A percentile compares a stretch with the other conserved stretches of the same genome.
These are phyloP conservation scores for Elmis aenea DNA, from an alignment of 2,888 invertebrate species.

Conservation along the genomic window DNA sequence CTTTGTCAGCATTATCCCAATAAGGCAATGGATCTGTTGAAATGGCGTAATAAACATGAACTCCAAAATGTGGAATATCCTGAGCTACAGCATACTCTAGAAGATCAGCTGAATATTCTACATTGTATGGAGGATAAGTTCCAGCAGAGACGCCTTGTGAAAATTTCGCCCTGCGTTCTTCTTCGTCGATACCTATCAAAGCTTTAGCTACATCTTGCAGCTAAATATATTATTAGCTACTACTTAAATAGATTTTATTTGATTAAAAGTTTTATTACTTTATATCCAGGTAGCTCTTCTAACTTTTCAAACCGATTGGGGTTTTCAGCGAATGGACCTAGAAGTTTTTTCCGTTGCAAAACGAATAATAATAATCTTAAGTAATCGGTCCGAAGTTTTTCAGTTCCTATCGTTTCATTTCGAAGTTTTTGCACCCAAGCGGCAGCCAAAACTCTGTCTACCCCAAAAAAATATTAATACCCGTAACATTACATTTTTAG, in stretches of 20 bases:
- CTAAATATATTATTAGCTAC: no score
- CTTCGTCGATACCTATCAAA: slow-evolving; percentile 35
- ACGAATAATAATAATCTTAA: slow-evolving; percentile 47
- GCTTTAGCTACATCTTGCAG: slow-evolving; percentile 38
- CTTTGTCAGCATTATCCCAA: slow-evolving; percentile 42
- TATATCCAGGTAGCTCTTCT: slow-evolving; percentile 35
- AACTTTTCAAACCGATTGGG: slow-evolving; percentile 37
- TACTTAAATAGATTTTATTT: neutral
- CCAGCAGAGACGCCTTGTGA: slow-evolving; percentile 32
- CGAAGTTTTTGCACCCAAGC: slow-evolving; percentile 46
- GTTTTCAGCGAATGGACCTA: slow-evolving; percentile 43
- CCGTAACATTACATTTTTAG: neutral
- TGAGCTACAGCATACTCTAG: slow-evolving; percentile 48
- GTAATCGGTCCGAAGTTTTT: slow-evolving; percentile 41
- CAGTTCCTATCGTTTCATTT: slow-evolving; percentile 31
- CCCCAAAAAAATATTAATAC: slow-evolving; percentile 1
- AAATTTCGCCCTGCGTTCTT: slow-evolving; percentile 24
- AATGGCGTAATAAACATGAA: slow-evolving; percentile 50
- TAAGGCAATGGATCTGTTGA: slow-evolving; percentile 45
- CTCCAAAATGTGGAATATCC: slow-evolving; percentile 48
- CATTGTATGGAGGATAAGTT: slow-evolving; percentile 37
- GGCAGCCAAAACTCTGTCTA: slow-evolving; percentile 45
- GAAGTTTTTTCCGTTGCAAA: slow-evolving; percentile 42
- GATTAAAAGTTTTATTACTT: slow-evolving; percentile 24
- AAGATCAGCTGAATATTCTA: slow-evolving; percentile 44